Evolutionary conservation across 2,113 vertebrate genomes (phyloP), one percentile per base, ranked within the genome.

Genomic region (Platanista minor): DNA sequence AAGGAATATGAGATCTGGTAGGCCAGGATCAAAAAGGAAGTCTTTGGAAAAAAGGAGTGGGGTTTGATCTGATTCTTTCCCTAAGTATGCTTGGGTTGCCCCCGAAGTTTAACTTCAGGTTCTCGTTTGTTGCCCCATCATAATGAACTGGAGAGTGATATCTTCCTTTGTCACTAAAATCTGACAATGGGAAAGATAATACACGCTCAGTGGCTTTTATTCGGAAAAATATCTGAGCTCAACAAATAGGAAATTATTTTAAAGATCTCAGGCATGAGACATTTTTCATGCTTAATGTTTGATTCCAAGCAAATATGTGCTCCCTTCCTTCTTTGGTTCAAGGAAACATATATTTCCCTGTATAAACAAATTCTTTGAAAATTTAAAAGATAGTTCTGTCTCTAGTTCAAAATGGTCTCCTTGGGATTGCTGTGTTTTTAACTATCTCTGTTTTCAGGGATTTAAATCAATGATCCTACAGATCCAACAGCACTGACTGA

Each of bases 341-440:
- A 64, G 78, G 83, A 93, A 93, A 96, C 29, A n/a, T 59, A 49
- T 25, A 36, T 71, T 95, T 95, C 17, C 64, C 23, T 54, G 18
- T 59, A 81, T 91, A 92, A 95, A 96, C 61, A 81, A 39, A 82
- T 78, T 91, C 64, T 78, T 97, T 91, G 91, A 94, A 97, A 96
- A 86, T 78, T 52, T 88, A 74, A 91, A 83, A 93, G 75, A 59
- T 83, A 87, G 69, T 82, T 94, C 29, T 71, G 8, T 90, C 23
- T 95, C 21, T 90, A 64, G 66, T 93, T 96, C 33, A 92, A 54
- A 94, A 91, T 94, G 25, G 43, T 81, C 52, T 82, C 52, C 66
- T 87, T 92, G 93, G 85, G 66, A 86, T 82, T 95, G 39, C 39
- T 95, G 14, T 91, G 23, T 87, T 95, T 96, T 95, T 57, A 87